Evolutionary conservation across 2,113 vertebrate species (phyloP).

Genomic region (Pseudorasbora parva): DNA sequence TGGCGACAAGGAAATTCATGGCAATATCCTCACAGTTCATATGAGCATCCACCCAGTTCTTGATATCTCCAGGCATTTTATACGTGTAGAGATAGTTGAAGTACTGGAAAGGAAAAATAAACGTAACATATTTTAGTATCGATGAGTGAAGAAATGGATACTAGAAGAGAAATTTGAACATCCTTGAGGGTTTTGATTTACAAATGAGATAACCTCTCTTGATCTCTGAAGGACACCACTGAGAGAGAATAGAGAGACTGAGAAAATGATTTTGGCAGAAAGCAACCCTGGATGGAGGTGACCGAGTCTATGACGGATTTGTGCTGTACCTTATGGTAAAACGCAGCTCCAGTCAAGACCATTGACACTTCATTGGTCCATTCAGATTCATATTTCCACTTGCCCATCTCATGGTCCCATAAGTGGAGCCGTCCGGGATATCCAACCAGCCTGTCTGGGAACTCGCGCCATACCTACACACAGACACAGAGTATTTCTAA

Average conservation of each 20-base stretch:
- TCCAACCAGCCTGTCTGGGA: slow-evolving; percentile 93
- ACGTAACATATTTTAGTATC: background rate
- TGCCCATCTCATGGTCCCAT: slow-evolving; percentile 98
- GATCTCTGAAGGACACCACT: background rate
- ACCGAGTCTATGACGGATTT: background rate
- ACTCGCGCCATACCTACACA: slow-evolving; percentile 93
- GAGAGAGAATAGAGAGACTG: background rate
- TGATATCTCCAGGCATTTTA: slow-evolving; percentile 99
- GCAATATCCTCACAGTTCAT: slow-evolving; percentile 99
- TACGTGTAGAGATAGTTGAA: slow-evolving; percentile 99
- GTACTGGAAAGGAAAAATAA: slow-evolving; percentile 78
- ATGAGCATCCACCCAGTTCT: slow-evolving; percentile 97
- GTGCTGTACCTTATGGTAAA: slow-evolving; percentile 93
- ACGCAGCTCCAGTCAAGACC: slow-evolving; percentile 96
- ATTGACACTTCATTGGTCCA: slow-evolving; percentile 99
- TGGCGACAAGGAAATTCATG: slow-evolving; percentile 98
- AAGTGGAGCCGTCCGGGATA: slow-evolving; percentile 96
- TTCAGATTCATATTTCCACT: slow-evolving; percentile 99
- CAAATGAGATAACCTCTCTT: background rate
- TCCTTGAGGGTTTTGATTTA: background rate
- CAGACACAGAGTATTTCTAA: slow-evolving; percentile 3
- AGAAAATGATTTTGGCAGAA: background rate
- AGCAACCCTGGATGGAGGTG: background rate
- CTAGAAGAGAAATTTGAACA: background rate
- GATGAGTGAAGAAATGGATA: too few relatives aligned